phyloP scores from a whole-genome alignment of 2,113 vertebrate species.

The Pseudolaguvia tuberculata region DNA sequence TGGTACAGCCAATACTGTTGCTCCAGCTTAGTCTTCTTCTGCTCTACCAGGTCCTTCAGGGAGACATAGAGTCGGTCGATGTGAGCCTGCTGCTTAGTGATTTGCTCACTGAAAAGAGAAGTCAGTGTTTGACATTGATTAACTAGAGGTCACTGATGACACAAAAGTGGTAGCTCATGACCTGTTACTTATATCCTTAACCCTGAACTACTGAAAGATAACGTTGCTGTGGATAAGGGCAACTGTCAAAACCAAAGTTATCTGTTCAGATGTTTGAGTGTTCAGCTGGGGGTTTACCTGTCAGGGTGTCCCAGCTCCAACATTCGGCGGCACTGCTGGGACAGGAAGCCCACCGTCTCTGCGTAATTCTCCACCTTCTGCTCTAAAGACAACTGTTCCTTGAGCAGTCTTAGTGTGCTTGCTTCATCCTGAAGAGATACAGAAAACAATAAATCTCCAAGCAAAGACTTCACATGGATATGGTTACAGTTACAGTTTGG shows the following conservation, averaged over 20 bases:
- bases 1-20: constrained; percentile 89
- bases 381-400: constrained; percentile 82
- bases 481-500: no score
- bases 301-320: constrained; percentile 82
- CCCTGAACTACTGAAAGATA: no score
- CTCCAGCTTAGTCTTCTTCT: constrained; percentile 80
- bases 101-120: constrained; percentile 67
- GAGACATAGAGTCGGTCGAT: constrained; percentile 85
- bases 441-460: not conserved
- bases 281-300: constrained; percentile 64
- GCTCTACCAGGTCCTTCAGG: constrained; percentile 86
- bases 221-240: not conserved
- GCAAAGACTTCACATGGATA: no score
- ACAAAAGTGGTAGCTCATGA: not conserved
- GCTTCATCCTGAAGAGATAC: constrained; percentile 35
- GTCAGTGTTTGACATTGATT: not conserved
- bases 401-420: constrained; percentile 82
- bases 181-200: no score
- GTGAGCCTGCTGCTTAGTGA: constrained; percentile 86
- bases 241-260: not conserved
- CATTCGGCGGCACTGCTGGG: constrained; percentile 80
- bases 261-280: not conserved
- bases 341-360: constrained; percentile 81
- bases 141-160: not conserved
- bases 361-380: constrained; percentile 86